Evolutionary conservation across 64 coral and sea anemone genomes (phyloP), one percentile per base, ranked within the genome.

Genomic region (Porites australiensis): DNA sequence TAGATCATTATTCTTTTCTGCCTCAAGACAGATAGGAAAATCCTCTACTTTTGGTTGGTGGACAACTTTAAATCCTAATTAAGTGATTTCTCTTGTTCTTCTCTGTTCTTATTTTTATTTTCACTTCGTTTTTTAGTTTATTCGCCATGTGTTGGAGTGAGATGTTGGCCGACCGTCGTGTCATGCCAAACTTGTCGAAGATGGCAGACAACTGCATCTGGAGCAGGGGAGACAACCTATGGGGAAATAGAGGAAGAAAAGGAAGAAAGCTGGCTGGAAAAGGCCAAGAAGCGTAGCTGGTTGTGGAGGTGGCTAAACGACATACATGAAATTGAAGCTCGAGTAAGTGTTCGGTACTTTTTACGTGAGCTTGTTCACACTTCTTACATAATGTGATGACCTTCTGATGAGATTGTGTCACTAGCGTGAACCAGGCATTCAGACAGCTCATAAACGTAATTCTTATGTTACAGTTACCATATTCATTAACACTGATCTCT

Each of bases 251-350:
- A 97, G 47, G 75, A 94, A 68, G 90, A 90, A 75, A 86, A 57
- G 50, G 55, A 82, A 45, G 90, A 94, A 74, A 93, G 57, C 14
- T 97, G 95, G 95, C 49, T 97, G 13, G 92, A 97, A 37, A 91
- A 94, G 27, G 88, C 95, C 10, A 97, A 91, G 69, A 94, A 87
- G 21, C 70, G 86, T 87, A 97, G 82, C 78, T 98, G 95, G 95
- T 80, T 98, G 20, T 98, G 90, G 82, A 93, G 88, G 62, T 98
- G 88, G 92, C 66, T 98, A 2, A 94, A 94, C 44, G 95, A 98
- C 51, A 88, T 98, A 16, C 82, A 98, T 64, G 92, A 98, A 91
- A 94, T 98, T 59, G 92, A 98, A 79, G 90, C 50, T 70, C 86
- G 77, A 23, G 95, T 98, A 83, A 83, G 92, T 64, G 19, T 23